phyloP scores from a whole-genome alignment of 2,888 invertebrate species.

The Creontiades dilutus region DNA sequence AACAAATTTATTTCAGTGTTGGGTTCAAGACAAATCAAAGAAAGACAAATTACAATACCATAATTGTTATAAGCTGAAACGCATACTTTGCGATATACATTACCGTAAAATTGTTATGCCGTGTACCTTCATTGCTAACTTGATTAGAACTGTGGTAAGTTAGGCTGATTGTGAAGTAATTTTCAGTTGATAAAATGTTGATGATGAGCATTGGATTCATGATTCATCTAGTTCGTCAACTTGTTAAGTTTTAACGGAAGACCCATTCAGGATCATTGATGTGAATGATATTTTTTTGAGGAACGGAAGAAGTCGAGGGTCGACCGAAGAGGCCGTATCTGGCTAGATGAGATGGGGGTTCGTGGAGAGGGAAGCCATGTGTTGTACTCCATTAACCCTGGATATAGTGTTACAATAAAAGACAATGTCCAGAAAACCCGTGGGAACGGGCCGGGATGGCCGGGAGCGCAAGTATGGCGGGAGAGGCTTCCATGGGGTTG shows the following conservation, averaged over 20 bases:
- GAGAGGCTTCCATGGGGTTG: background rate
- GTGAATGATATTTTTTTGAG: background rate
- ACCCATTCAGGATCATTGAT: background rate
- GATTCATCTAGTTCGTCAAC: too few relatives aligned
- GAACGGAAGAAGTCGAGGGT: background rate
- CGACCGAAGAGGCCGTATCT: background rate
- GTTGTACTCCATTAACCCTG: conserved; percentile 55
- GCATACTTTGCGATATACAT: too few relatives aligned
- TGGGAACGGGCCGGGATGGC: background rate
- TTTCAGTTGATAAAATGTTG: too few relatives aligned
- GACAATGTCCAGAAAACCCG: conserved; percentile 49
- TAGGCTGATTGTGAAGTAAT: too few relatives aligned
- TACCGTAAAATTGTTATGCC: too few relatives aligned
- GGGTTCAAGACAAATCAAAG: too few relatives aligned
- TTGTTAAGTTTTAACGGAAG: background rate
- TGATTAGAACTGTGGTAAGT: too few relatives aligned
- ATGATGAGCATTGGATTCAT: too few relatives aligned
- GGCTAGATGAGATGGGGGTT: background rate
- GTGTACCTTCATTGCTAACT: too few relatives aligned
- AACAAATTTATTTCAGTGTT: too few relatives aligned
- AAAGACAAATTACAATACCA: too few relatives aligned
- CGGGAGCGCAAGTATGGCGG: conserved; percentile 4
- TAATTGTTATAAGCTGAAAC: too few relatives aligned
- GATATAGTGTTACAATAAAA: conserved; percentile 55
- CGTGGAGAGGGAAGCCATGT: conserved; percentile 33